Base-by-base conservation (phyloP, 2,888 invertebrate species). In the Aphodius sticticus region DNA sequence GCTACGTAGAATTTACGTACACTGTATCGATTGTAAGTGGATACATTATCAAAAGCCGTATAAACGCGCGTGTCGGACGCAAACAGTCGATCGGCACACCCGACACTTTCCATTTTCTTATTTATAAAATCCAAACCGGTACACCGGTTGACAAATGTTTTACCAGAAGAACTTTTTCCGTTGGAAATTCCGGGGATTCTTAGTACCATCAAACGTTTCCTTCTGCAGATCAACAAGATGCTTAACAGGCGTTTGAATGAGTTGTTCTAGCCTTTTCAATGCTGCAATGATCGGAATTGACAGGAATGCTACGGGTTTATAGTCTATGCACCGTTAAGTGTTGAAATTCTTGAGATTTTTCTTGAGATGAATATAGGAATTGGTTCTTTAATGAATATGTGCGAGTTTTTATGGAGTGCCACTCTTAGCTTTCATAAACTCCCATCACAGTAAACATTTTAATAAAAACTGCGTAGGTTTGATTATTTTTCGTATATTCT, bases 1-100 rank as follows among this genome's bases (percentile, higher is more conserved):
- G 74, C 74, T 37, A 74, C 74, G 74, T 74, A 37, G n/a, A 74
- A 74, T 74, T 74, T 74, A 74, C 74, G 37, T 74, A 37, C 36
- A 35, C 36, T 35, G 36, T 71, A 74, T 74, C 37, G 74, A 74
- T 74, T 74, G 74, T 35, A 36, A n/a, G 74, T 37, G 36, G 37
- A 74, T 74, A 74, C 35, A 35, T 6, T 36, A 74, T 74, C 74
- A 35, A n/a, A 15, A 36, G 74, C 35, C 26, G 74, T 36, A 74
- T 16, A 74, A 0, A 35, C 36, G n/a, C n/a, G 16, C n/a, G 36
- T 74, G 26, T 74, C 9, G 35, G 9, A 74, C 12, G 12, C 26
- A 36, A n/a, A 74, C 35, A 37, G 35, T 36, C 35, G 37, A n/a
- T 26, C 71, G 71, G 16, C 71, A 12, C 15, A 15, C 16, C 26